These are phyloP conservation scores for Pseudomugil gertrudae DNA, from an alignment of 2,797 vertebrate genomes.

Conservation along the genomic window DNA sequence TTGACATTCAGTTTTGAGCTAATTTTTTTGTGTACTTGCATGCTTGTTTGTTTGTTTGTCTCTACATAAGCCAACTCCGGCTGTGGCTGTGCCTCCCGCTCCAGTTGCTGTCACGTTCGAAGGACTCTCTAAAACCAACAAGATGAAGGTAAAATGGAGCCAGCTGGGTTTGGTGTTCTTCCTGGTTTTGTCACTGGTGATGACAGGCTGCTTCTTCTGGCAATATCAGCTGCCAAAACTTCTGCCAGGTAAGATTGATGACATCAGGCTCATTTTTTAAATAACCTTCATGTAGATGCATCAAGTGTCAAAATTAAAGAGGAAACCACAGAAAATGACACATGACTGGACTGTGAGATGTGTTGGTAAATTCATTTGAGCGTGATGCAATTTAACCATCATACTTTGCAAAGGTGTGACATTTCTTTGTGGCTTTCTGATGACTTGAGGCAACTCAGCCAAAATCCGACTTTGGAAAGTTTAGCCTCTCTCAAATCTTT, in stretches of 20 bases:
- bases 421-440: not conserved
- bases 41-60: conserved; percentile 16
- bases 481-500: not conserved
- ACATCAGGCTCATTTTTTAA: too few relatives aligned
- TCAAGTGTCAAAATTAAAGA: not conserved
- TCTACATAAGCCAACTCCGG: conserved; percentile 61
- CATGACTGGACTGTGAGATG: not conserved
- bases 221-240: conserved; percentile 91
- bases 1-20: conserved; percentile 7
- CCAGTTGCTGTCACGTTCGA: conserved; percentile 60
- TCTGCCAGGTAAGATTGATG: conserved; percentile 77
- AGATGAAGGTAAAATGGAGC: conserved; percentile 86
- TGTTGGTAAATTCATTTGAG: not conserved
- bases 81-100: conserved; percentile 57
- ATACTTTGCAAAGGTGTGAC: not conserved
- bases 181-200: conserved; percentile 85
- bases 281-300: too few relatives aligned
- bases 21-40: not conserved
- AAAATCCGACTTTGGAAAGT: not conserved
- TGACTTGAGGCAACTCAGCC: not conserved
- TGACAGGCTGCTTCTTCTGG: conserved; percentile 95
- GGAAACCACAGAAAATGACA: not conserved
- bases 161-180: conserved; percentile 85
- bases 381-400: not conserved
- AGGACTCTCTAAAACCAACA: conserved; percentile 66